A percentile compares a stretch with the other conserved stretches of the same genome.
Evolutionary conservation across 2,888 invertebrate species (phyloP).

Genomic region (Ethmia dodecea): DNA sequence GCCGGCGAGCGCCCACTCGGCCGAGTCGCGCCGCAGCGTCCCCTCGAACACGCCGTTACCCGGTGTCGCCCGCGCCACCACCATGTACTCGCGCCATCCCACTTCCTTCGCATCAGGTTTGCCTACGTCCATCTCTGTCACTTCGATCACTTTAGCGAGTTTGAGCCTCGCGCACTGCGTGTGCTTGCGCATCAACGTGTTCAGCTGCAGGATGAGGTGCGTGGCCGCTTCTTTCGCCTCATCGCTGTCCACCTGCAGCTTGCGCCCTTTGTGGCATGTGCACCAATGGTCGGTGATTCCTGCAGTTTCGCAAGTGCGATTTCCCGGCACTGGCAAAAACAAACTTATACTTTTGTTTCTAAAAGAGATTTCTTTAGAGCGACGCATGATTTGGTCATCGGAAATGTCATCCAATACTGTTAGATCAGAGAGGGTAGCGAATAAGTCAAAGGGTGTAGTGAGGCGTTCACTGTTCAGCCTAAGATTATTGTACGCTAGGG

Average conservation of each 20-base stretch:
- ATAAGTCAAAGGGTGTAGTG: conserved; percentile 90
- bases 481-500: conserved; percentile 80
- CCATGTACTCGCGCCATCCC: conserved; percentile 78
- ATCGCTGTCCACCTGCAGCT: conserved; percentile 71
- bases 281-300: conserved; percentile 88
- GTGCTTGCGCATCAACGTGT: conserved; percentile 77
- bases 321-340: conserved; percentile 80
- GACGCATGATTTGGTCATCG: conserved; percentile 48
- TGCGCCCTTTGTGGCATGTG: conserved; percentile 83
- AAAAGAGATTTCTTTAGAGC: conserved; percentile 45
- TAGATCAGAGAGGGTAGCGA: conserved; percentile 87
- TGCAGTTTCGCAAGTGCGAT: conserved; percentile 84
- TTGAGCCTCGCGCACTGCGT: conserved; percentile 81
- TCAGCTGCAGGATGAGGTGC: conserved; percentile 81
- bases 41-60: conserved; percentile 88
- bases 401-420: conserved; percentile 67
- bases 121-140: conserved; percentile 78
- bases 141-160: conserved; percentile 80
- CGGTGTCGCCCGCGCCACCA: conserved; percentile 81
- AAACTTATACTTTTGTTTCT: conserved; percentile 81
- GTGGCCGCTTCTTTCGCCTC: conserved; percentile 77
- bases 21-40: conserved; percentile 75
- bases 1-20: conserved; percentile 77
- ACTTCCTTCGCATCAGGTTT: conserved; percentile 46
- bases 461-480: conserved; percentile 81